phyloP scores from a whole-genome alignment of 1,140 invertebrate species.

The Pseudomyrmex sp. region DNA sequence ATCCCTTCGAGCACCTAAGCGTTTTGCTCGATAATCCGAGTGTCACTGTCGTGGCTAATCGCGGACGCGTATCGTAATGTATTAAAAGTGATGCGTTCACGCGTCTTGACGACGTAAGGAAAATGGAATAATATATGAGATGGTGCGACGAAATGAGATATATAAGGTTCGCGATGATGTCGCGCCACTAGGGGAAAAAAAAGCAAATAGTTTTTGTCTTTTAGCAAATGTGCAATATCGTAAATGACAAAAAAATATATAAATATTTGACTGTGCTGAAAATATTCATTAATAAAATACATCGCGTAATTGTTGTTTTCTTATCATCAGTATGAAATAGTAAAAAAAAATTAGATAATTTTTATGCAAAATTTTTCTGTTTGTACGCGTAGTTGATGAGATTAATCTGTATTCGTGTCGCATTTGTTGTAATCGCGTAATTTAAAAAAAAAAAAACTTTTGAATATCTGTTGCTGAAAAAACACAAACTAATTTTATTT shows the following conservation, averaged over 20 bases:
- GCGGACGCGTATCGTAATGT: slow-evolving; percentile 32
- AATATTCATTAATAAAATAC: slow-evolving; percentile 3
- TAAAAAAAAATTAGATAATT: no score
- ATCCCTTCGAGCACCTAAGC: slow-evolving; percentile 23
- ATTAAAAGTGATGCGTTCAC: slow-evolving; percentile 53
- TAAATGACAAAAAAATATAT: no score
- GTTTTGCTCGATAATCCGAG: slow-evolving; percentile 57
- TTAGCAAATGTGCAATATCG: no score
- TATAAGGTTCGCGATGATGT: slow-evolving; percentile 37
- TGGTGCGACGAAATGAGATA: not conserved
- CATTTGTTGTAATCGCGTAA: not conserved
- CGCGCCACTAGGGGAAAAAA: not conserved
- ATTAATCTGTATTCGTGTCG: not conserved
- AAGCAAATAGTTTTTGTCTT: no score
- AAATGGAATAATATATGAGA: slow-evolving; percentile 31
- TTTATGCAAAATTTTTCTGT: no score
- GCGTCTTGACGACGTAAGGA: slow-evolving; percentile 25
- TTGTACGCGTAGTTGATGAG: no score
- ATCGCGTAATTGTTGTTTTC: not conserved
- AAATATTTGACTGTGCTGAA: no score
- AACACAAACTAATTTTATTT: slow-evolving; percentile 11
- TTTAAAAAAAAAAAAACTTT: not conserved
- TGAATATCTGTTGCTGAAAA: no score
- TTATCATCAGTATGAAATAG: no score
- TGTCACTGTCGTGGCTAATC: slow-evolving; percentile 46